These are phyloP conservation scores for Melikaiella ostensackeni DNA, from an alignment of 2,888 invertebrate species.

Conservation along the genomic window DNA sequence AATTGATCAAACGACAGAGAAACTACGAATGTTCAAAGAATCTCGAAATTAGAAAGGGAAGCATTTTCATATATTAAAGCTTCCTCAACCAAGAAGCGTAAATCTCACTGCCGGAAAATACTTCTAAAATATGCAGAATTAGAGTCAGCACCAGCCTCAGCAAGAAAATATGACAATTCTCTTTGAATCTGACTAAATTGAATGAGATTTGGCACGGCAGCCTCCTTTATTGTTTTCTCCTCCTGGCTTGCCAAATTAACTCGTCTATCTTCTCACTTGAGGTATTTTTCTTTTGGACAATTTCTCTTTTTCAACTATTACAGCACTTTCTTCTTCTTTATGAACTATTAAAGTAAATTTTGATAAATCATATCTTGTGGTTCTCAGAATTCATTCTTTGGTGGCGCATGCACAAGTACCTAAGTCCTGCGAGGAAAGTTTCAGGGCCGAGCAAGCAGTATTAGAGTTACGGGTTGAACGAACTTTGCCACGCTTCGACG, in stretches of 20 bases:
- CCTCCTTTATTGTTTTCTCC: constrained; percentile 27
- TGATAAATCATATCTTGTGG: constrained; percentile 18
- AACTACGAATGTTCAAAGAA: constrained; percentile 9
- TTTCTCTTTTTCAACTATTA: neutral
- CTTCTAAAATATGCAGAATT: constrained; percentile 23
- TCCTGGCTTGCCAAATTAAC: constrained; percentile 15
- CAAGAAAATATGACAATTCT: constrained; percentile 16
- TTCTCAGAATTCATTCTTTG: constrained; percentile 2
- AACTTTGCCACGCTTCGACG: constrained; percentile 36
- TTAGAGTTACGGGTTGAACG: constrained; percentile 38
- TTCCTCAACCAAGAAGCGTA: neutral
- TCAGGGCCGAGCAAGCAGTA: constrained; percentile 5
- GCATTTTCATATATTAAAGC: neutral
- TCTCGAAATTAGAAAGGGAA: neutral
- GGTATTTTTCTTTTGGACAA: neutral
- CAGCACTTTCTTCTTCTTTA: neutral
- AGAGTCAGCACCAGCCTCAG: constrained; percentile 21
- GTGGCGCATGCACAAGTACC: constrained; percentile 13
- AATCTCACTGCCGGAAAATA: constrained; percentile 17
- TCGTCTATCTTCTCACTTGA: neutral
- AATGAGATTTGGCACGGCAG: constrained; percentile 32
- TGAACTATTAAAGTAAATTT: neutral
- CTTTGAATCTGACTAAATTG: constrained; percentile 31
- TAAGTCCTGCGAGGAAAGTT: constrained; percentile 18
- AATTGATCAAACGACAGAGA: neutral